Conservation (phyloP, 2,888 invertebrate species). For the Lasioglossum malachurum region DNA sequence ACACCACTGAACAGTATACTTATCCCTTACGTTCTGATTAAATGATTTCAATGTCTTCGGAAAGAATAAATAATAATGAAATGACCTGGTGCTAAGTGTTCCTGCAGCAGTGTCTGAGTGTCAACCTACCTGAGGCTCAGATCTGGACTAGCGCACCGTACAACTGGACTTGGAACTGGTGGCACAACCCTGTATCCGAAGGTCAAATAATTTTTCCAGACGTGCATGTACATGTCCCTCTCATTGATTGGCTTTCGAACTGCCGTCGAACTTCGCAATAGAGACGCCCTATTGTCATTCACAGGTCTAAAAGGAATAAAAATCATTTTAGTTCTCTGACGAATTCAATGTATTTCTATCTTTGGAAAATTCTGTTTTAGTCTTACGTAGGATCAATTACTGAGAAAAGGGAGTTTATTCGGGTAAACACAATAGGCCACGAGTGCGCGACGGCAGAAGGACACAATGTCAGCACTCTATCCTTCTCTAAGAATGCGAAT, state of each 20-base stretch:
- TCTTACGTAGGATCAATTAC: slow-evolving; percentile 97
- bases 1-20: slow-evolving; percentile 40
- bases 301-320: slow-evolving; percentile 90
- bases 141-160: slow-evolving; percentile 97
- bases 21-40: slow-evolving; percentile 20
- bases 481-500: slow-evolving; percentile 95
- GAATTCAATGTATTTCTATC: slow-evolving; percentile 17
- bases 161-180: slow-evolving; percentile 93
- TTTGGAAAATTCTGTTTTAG: slow-evolving; percentile 23
- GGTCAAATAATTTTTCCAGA: slow-evolving; percentile 99
- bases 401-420: slow-evolving; percentile 95
- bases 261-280: slow-evolving; percentile 94
- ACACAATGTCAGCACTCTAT: slow-evolving; percentile 92
- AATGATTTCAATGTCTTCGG: slow-evolving; percentile 32
- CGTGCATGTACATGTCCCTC: slow-evolving; percentile 96
- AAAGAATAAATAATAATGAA: slow-evolving; percentile 48
- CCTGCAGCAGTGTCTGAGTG: slow-evolving; percentile 19
- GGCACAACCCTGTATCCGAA: slow-evolving; percentile 99
- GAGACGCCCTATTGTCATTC: slow-evolving; percentile 97
- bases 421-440: slow-evolving; percentile 97
- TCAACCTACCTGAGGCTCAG: slow-evolving; percentile 92
- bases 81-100: slow-evolving; percentile 53
- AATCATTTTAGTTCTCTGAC: slow-evolving; percentile 12
- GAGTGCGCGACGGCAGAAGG: slow-evolving; percentile 95
- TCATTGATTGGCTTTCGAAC: slow-evolving; percentile 97